A percentile compares a stretch with the other conserved stretches of the same genome.
phyloP scores from a whole-genome alignment of 2,797 vertebrate species.

The Danionella dracula region DNA sequence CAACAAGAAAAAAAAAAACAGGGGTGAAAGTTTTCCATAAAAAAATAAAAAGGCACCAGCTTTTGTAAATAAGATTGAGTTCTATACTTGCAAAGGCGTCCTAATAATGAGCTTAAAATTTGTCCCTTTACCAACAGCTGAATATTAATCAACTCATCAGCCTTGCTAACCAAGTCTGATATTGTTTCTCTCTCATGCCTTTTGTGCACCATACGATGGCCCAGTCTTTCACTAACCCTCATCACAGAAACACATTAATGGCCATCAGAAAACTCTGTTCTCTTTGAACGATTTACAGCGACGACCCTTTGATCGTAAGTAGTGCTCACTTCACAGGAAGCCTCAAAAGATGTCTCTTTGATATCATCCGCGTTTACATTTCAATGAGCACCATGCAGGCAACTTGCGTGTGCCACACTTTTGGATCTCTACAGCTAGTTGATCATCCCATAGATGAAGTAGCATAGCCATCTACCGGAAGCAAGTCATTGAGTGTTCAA shows the following conservation, averaged over 20 bases:
- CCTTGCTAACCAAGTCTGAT: conserved; percentile 34
- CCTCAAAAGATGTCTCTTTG: conserved; percentile 49
- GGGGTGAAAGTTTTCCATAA: too few species aligned
- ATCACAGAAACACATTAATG: conserved; percentile 50
- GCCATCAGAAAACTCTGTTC: conserved; percentile 50
- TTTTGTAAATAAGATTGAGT: too few species aligned
- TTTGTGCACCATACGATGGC: conserved; percentile 42
- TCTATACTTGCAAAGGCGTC: conserved; percentile 16
- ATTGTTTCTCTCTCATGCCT: conserved; percentile 37
- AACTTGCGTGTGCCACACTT: conserved; percentile 19
- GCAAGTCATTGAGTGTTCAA: conserved; percentile 26
- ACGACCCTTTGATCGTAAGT: conserved; percentile 52
- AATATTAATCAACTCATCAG: conserved; percentile 43
- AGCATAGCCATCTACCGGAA: neutral
- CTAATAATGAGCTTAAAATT: conserved; percentile 34
- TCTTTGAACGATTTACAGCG: conserved; percentile 48
- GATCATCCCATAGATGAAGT: neutral
- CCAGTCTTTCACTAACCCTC: conserved; percentile 46
- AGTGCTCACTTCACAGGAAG: conserved; percentile 48
- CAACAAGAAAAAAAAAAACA: too few species aligned
- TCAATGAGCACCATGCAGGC: conserved; percentile 43
- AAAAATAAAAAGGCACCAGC: too few species aligned
- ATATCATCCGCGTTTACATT: conserved; percentile 52
- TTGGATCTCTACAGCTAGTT: neutral
- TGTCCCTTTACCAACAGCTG: conserved; percentile 33